Evolutionary conservation across 64 coral and sea anemone genomes (phyloP).

Genomic region (Montipora sp.): DNA sequence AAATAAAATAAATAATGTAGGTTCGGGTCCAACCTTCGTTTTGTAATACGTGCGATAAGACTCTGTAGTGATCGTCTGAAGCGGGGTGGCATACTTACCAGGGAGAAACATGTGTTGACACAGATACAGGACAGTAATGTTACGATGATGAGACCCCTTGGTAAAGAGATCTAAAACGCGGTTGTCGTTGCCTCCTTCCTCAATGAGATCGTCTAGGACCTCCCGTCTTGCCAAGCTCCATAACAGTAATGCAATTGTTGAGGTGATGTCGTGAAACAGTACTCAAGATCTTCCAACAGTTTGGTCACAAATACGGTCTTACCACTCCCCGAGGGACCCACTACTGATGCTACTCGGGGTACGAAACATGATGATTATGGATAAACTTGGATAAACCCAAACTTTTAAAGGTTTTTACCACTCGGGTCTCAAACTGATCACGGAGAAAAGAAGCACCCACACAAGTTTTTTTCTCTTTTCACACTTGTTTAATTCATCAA

Average conservation of each 20-base stretch:
- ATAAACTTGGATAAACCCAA: background rate
- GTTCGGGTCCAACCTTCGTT: background rate
- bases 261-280: background rate
- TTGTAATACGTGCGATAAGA: background rate
- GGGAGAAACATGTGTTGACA: constrained; percentile 34
- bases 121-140: constrained; percentile 26
- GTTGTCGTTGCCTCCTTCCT: constrained; percentile 34
- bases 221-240: constrained; percentile 8
- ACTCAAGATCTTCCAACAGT: background rate
- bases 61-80: background rate
- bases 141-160: constrained; percentile 52
- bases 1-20: no score
- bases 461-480: no score
- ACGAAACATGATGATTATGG: background rate
- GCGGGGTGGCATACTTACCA: constrained; percentile 47
- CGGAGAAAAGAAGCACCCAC: no score
- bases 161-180: constrained; percentile 53
- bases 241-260: background rate
- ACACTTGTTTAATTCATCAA: no score
- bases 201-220: constrained; percentile 65
- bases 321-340: background rate
- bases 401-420: no score
- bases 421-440: background rate
- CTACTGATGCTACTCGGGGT: background rate
- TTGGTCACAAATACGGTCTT: background rate